Percentiles rank a stretch among this genome's conserved stretches.
Conservation (phyloP, 2,113 vertebrate species). For the Rattus norvegicus region GRCr8 NC_086036.1:71797001-71797500, state of each 20-base stretch:
- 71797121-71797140: not conserved
- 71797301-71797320: constrained; percentile 16
- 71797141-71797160: constrained; percentile 38
- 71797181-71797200: constrained; percentile 54
- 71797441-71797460: not conserved
- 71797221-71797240: constrained; percentile 67
- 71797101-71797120: not conserved
- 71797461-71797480: not conserved
- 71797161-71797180: constrained; percentile 57
- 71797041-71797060: constrained; percentile 22
- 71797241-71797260: constrained; percentile 64
- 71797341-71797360: not conserved
- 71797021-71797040: constrained; percentile 9
- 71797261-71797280: not conserved
- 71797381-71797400: too few relatives aligned
- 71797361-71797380: too few relatives aligned
- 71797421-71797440: not conserved
- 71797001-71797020: not conserved
- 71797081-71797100: not conserved
- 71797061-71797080: not conserved
- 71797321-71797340: not conserved
- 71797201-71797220: constrained; percentile 57
- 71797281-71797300: constrained; percentile 38
- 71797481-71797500: not conserved
- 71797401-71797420: not conserved